Percentiles rank a stretch among this genome's conserved stretches.
Conservation (phyloP, 2,113 vertebrate genomes). For the Pristiophorus japonicus region DNA sequence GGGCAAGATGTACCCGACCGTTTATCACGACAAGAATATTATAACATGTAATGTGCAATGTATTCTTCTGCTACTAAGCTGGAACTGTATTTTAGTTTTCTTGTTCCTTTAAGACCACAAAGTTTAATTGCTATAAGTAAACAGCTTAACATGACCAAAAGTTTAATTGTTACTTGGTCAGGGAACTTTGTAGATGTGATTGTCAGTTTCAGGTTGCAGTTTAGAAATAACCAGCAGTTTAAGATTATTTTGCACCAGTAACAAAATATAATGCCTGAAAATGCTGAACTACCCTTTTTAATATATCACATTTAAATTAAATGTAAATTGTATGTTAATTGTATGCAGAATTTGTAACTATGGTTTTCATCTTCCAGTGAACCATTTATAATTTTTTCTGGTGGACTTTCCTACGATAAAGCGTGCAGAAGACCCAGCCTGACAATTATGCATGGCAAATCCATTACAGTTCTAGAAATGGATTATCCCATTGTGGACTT, state of each 20-base stretch:
- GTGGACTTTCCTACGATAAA: constrained; percentile 91
- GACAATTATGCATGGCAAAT: constrained; percentile 98
- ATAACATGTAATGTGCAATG: background rate
- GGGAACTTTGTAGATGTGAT: background rate
- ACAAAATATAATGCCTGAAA: background rate
- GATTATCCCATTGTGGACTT: constrained; percentile 97
- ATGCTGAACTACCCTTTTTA: background rate
- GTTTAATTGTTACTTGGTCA: background rate
- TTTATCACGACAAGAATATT: background rate
- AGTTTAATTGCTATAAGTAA: background rate
- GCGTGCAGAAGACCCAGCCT: constrained; percentile 82
- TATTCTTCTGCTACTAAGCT: background rate
- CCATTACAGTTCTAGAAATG: constrained; percentile 97
- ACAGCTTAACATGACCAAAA: background rate
- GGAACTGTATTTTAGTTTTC: background rate
- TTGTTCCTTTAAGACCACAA: background rate
- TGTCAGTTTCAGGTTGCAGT: background rate
- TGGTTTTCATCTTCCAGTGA: constrained; percentile 63
- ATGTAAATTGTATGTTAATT: background rate
- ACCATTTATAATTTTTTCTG: constrained; percentile 93
- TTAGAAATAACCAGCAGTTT: background rate
- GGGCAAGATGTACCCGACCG: background rate
- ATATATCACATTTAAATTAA: background rate
- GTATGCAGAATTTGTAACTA: no score
- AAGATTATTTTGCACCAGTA: background rate